Evolutionary conservation across 1,140 invertebrate genomes (phyloP).

Genomic region (Zophobas atratus): DNA sequence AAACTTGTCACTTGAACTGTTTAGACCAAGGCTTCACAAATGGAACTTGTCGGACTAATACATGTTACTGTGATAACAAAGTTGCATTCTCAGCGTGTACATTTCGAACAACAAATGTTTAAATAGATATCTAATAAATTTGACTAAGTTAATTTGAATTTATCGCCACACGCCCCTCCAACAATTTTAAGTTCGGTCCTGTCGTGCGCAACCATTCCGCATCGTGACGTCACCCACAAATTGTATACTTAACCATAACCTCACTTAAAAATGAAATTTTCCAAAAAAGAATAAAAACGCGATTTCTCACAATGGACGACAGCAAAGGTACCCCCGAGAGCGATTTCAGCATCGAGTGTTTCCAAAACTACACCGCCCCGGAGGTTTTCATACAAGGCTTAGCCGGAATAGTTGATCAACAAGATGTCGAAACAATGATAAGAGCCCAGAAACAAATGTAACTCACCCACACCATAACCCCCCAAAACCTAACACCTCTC

Average conservation of each 20-base stretch:
- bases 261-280: constrained; percentile 5
- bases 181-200: background rate
- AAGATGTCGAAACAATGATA: constrained; percentile 92
- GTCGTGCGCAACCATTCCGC: background rate
- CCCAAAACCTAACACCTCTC: background rate
- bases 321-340: constrained; percentile 75
- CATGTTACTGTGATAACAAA: too few relatives aligned
- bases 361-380: constrained; percentile 90
- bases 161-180: too few relatives aligned
- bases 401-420: constrained; percentile 91
- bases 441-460: constrained; percentile 95
- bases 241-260: constrained; percentile 7
- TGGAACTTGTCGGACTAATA: too few relatives aligned
- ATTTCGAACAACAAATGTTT: too few relatives aligned
- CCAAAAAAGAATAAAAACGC: background rate
- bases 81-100: too few relatives aligned
- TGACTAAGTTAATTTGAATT: too few relatives aligned
- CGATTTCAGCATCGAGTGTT: constrained; percentile 84
- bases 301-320: constrained; percentile 59
- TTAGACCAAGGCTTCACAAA: too few relatives aligned
- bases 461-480: constrained; percentile 60
- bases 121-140: too few relatives aligned
- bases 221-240: background rate
- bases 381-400: constrained; percentile 93
- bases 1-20: too few relatives aligned